Evolutionary conservation across 2,888 invertebrate species (phyloP).

Genomic region (Malthinus seriepunctatus): DNA sequence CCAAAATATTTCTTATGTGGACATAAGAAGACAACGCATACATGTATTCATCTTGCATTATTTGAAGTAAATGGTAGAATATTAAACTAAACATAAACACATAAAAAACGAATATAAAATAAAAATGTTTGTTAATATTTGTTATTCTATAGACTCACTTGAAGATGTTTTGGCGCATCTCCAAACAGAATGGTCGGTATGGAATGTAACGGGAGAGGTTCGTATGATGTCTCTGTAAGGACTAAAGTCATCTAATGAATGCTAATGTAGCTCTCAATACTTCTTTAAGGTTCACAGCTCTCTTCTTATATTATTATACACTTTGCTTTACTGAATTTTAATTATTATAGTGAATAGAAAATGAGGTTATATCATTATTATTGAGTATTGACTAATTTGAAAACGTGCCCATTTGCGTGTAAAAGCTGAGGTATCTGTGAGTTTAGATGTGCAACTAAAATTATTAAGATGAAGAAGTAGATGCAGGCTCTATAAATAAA

Average conservation of each 20-base stretch:
- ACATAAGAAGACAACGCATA: no score
- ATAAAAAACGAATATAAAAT: background rate
- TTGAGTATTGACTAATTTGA: no score
- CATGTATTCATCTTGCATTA: no score
- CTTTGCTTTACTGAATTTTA: constrained; percentile 2
- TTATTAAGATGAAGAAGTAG: no score
- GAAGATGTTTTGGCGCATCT: constrained; percentile 42
- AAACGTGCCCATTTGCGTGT: no score
- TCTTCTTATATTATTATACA: constrained; percentile 21
- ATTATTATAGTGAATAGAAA: background rate
- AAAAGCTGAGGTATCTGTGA: no score
- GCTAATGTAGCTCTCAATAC: constrained; percentile 43
- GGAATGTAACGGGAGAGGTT: constrained; percentile 42
- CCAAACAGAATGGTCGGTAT: constrained; percentile 40
- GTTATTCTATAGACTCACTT: constrained; percentile 15
- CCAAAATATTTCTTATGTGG: no score
- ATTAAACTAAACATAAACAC: no score
- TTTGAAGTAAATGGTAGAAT: no score
- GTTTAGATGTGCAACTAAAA: no score
- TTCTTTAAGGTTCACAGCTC: constrained; percentile 29
- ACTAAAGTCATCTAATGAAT: constrained; percentile 34
- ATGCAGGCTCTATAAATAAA: no score
- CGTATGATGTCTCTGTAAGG: constrained; percentile 40
- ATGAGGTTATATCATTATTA: no score
- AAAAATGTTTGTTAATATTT: constrained; percentile 8